Evolutionary conservation across 2,797 vertebrate genomes (phyloP), one percentile per base, ranked within the genome.

Genomic region (Capromys pilorides): DNA sequence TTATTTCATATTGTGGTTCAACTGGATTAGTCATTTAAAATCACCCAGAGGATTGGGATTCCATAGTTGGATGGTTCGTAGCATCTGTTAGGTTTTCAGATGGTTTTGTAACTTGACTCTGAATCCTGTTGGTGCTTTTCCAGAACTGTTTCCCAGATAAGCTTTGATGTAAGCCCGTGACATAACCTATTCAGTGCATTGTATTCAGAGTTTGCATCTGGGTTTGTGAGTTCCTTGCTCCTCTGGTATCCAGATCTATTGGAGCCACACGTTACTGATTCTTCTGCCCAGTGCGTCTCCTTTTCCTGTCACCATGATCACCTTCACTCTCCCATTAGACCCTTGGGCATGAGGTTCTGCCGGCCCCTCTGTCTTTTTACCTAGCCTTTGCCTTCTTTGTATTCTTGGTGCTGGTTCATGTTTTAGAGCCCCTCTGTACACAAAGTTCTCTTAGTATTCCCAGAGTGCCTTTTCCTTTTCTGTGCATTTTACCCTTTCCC

Each of bases 1-100:
- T 94, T 91, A 39, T 64, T 73, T 95, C 39, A 93, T 92, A 93
- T 93, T 45, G 0, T 84, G 71, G 61, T 73, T 95, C 61, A 86
- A 19, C 54, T 90, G n/a, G 28, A 39, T 92, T 84, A 81, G 45
- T 85, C 88, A 71, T 73, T 73, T 92, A 93, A 33, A 78, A 66
- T 94, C 51, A 82, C 3, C 5, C 24, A 73, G 36, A 62, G 49
- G 75, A 71, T 88, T 89, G 87, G 21, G 11, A 62, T n/a, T 67
- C 21, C 69, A 45, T 24, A 36, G 67, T 84, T 89, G 16, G 64
- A 51, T 88, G 31, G 83, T 90, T 96, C 71, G 39, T 75, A 88
- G 0, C 79, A 81, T 85, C 49, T 91, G 66, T 18, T 92, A 14
- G 80, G 41, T 33, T 92, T 95, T 78, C 57, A 73, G 12, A 94